Conservation (phyloP, 64 coral and sea anemone species). For the Acropora tenuis region DNA sequence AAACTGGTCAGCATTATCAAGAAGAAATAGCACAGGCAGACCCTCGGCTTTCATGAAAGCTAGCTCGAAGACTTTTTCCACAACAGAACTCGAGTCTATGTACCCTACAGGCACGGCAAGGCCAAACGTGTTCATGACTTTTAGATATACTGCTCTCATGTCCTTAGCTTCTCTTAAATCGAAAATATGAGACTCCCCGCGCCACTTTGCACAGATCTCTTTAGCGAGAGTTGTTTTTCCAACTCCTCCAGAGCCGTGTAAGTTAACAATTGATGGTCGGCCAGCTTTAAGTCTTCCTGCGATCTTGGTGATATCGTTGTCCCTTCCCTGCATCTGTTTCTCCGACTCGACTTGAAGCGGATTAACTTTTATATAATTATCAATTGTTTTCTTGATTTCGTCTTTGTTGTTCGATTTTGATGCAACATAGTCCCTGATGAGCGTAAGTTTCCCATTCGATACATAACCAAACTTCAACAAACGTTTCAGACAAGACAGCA, state of each 20-base stretch:
- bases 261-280: neutral
- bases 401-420: neutral
- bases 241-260: conserved; percentile 1
- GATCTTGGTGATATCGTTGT: neutral
- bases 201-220: neutral
- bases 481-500: conserved; percentile 8
- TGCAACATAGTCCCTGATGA: neutral
- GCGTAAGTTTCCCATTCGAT: neutral
- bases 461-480: neutral
- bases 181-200: neutral
- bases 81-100: neutral
- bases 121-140: neutral
- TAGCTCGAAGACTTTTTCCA: neutral
- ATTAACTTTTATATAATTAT: neutral
- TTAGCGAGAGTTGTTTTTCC: conserved; percentile 30
- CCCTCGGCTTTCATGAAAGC: neutral
- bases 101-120: neutral
- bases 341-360: neutral
- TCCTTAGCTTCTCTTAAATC: conserved; percentile 27
- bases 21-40: conserved; percentile 2
- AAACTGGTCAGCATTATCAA: conserved; percentile 25
- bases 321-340: neutral
- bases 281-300: neutral
- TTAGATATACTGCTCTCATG: conserved; percentile 9
- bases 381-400: neutral